Conservation (phyloP, 37 sponge, comb jelly and placozoan genomes). For the Geodia barretti region DNA sequence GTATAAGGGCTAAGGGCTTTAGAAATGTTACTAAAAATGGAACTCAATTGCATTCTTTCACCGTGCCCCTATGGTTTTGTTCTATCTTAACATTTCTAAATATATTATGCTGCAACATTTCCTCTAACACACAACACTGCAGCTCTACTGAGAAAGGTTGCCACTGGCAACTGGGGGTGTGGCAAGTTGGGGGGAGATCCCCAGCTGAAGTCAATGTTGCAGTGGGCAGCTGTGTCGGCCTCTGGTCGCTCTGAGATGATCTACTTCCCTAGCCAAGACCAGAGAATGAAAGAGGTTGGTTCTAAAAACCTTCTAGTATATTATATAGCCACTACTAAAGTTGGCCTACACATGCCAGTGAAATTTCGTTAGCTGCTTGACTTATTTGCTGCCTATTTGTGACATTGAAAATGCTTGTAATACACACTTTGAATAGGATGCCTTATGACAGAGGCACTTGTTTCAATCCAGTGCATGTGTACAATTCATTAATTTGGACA, state of each 20-base stretch:
- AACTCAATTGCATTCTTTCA: too few relatives aligned
- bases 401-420: too few relatives aligned
- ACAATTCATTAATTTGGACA: too few relatives aligned
- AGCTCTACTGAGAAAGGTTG: slow-evolving; percentile 66
- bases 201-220: slow-evolving; percentile 80
- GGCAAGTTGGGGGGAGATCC: slow-evolving; percentile 61
- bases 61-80: too few relatives aligned
- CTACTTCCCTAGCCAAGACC: slow-evolving; percentile 55
- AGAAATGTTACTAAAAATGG: slow-evolving; percentile 15
- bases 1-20: not conserved
- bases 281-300: slow-evolving; percentile 53
- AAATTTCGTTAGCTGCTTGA: too few relatives aligned
- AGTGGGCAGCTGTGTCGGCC: slow-evolving; percentile 78
- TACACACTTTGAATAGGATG: too few relatives aligned
- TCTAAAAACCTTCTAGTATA: not conserved
- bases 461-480: too few relatives aligned
- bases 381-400: too few relatives aligned
- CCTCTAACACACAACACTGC: too few relatives aligned
- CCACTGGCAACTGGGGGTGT: slow-evolving; percentile 91
- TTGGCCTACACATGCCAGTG: not conserved
- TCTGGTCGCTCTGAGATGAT: slow-evolving; percentile 71
- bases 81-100: too few relatives aligned
- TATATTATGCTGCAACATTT: too few relatives aligned
- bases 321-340: not conserved
- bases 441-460: too few relatives aligned